Base-by-base conservation (phyloP, 2,888 invertebrate genomes). In the Apamea sordens region DNA sequence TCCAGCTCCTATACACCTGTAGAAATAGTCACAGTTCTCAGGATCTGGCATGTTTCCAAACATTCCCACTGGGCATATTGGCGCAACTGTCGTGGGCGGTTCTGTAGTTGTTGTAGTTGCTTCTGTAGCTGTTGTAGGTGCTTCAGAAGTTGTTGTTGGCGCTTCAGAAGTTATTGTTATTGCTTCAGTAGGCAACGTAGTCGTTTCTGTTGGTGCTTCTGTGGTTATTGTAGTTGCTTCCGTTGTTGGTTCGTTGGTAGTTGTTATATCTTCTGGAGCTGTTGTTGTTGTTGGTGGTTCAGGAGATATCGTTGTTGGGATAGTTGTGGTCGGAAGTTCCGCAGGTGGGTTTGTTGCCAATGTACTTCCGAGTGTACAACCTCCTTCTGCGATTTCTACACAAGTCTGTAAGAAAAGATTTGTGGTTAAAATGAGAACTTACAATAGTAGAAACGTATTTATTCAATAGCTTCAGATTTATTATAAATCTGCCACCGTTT, bases 321-420 rank as follows among this genome's bases (percentile, higher is more conserved):
- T 61, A 28, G 53, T 13, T 41, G 79, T n/a, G 24, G 50, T 70
- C 0, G 70, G 21, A n/a, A 44, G 0, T 44, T 36, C 53, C 13
- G 7, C 7, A 18, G 36, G 15, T 75, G 69, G 21, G 8, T 36
- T 41, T 67, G 81, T 80, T 41, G 59, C 32, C 7, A 11, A 28
- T 1, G 61, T 15, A 21, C 10, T 76, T 21, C 56, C 71, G 2
- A 81, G 76, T 5, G 90, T 87, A 61, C 91, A 90, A 7, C 91
- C 91, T 13, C 89, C 91, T 82, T 90, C 86, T 10, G 84, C 28
- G 7, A 83, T 85, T 81, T 59, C 15, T 5, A 85, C 73, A 61
- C 83, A 84, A 1, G 1, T 65, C 83, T 84, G 71, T 44, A 53
- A 71, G 2, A 24, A 73, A 59, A n/a, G 0, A 36, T 1, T 0